Evolutionary conservation across 2,888 invertebrate genomes (phyloP).

Genomic region (Beris morrisii): DNA sequence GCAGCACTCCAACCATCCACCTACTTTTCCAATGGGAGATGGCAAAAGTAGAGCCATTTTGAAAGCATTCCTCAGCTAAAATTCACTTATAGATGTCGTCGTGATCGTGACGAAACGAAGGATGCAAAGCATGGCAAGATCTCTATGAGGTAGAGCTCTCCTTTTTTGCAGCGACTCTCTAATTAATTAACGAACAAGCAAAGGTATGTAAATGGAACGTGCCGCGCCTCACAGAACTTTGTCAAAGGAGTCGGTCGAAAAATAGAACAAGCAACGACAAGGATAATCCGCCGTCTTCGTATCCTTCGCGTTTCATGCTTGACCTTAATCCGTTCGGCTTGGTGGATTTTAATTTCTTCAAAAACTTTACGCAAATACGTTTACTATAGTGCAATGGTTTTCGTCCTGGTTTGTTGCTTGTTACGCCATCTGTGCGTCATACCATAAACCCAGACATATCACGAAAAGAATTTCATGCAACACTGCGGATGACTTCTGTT

Average conservation of each 20-base stretch:
- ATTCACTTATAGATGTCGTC: constrained; percentile 27
- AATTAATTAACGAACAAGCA: constrained; percentile 29
- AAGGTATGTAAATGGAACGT: constrained; percentile 28
- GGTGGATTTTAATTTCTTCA: constrained; percentile 15
- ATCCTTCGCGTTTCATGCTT: constrained; percentile 11
- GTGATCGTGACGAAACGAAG: constrained; percentile 18
- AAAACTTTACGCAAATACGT: constrained; percentile 13
- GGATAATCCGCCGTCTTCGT: not conserved
- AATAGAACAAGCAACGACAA: no score
- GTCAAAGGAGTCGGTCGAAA: not conserved
- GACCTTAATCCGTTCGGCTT: constrained; percentile 23
- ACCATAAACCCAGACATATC: not conserved
- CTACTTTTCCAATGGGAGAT: not conserved
- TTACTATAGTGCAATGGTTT: not conserved
- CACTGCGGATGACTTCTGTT: no score
- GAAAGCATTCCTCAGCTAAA: constrained; percentile 22
- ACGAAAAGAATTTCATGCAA: not conserved
- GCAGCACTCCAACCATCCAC: not conserved
- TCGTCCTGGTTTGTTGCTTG: not conserved
- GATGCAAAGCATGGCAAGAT: constrained; percentile 16
- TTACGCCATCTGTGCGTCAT: not conserved
- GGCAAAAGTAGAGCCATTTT: constrained; percentile 17
- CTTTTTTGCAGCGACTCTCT: constrained; percentile 1
- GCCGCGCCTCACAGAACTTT: constrained; percentile 15
- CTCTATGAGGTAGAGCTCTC: constrained; percentile 1